Evolutionary conservation across 2,888 invertebrate species (phyloP), one percentile per base, ranked within the genome.

Genomic region (Alcis repandata): DNA sequence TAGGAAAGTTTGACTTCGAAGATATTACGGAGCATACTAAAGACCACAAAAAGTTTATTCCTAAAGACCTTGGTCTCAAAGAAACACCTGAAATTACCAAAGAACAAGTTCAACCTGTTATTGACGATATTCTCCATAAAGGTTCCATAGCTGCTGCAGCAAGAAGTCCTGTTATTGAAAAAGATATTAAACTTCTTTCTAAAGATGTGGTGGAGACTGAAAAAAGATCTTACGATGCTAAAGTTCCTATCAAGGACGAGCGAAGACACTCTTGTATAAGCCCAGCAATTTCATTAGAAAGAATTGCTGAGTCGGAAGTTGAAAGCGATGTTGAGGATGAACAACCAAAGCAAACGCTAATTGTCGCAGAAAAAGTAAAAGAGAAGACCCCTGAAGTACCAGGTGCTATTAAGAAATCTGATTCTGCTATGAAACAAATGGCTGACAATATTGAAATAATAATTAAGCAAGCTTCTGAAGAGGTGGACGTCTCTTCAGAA

Each of bases 381-480:
- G 77, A 81, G 17, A 78, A 79, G 59, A 59, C 75, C 22, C 69
- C 73, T 22, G 83, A 85, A 68, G 68, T 58, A 4, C 76, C 75
- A 66, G 65, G 74, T 51, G 88, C 86, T 68, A 79, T 93, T 66
- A 92, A 92, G 65, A 93, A 92, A 78, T 93, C 93, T 2, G 93
- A 93, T 66, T 93, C 93, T 2, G 86, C 92, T 8, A 93, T 93
- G 92, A 93, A 93, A 75, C 88, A 93, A 84, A 93, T 93, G 92
- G 93, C 93, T 63, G 93, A 93, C 68, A 93, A 93, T 69, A 93
- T 93, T 59, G 93, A 93, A 85, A 93, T 93, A 17, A 93, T 93
- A 20, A 93, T 93, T 1, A 93, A 93, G 81, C 93, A 93, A 70
- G 93, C 93, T 38, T 93, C 93, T 2, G 93, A 93, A 82, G 93